Evolutionary conservation across 2,113 vertebrate species (phyloP).

Genomic region (Eulacestoma nigropectus): DNA sequence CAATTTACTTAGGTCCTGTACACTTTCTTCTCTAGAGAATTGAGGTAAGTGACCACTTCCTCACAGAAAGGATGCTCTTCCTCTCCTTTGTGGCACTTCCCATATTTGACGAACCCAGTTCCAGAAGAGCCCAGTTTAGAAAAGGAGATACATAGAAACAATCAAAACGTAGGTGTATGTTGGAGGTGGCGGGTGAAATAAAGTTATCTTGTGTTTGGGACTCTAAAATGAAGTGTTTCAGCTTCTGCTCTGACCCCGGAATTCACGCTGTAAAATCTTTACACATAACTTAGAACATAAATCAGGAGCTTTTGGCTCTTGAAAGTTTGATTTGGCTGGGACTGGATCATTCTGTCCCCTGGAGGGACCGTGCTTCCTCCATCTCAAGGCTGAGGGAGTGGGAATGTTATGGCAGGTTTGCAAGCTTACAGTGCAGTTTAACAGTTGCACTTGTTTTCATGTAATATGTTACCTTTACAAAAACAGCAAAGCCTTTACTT

Average conservation of each 20-base stretch:
- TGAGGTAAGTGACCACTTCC: not conserved
- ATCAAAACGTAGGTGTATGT: not conserved
- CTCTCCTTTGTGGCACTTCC: not conserved
- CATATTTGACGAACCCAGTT: not conserved
- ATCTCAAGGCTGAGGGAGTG: not conserved
- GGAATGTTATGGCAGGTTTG: not conserved
- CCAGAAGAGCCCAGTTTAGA: not conserved
- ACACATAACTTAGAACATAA: not conserved
- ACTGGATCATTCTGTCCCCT: not conserved
- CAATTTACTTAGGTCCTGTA: not conserved
- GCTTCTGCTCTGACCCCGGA: not conserved
- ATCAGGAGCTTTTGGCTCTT: not conserved
- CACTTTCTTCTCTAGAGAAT: not conserved
- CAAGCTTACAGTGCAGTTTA: not conserved
- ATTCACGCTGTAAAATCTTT: not conserved
- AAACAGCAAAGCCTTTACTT: not conserved
- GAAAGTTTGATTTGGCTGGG: not conserved
- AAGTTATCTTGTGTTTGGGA: not conserved
- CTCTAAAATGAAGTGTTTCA: not conserved
- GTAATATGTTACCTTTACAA: not conserved
- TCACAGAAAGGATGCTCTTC: not conserved
- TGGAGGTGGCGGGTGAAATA: not conserved
- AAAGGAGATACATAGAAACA: not conserved
- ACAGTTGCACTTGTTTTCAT: not conserved
- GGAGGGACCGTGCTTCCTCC: not conserved